Evolutionary conservation across 1,140 invertebrate species (phyloP), one percentile per base, ranked within the genome.

Genomic region (Hormaphis cornu): DNA sequence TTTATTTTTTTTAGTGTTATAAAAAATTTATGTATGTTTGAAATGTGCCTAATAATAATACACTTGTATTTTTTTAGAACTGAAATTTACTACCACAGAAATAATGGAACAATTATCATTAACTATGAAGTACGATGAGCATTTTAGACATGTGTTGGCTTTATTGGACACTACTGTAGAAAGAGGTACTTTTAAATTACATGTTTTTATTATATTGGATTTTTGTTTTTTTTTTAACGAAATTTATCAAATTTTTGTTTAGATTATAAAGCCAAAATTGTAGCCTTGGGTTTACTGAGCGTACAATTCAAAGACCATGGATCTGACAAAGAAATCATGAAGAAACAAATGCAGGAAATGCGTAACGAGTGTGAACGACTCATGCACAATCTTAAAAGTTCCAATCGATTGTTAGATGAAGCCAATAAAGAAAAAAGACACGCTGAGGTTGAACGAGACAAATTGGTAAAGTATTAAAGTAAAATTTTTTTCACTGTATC

Each of bases 361-460:
- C 40, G 61, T 3, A 46, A 35, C 5, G 42, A 66, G 10, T 66
- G 61, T 5, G 61, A 66, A 10, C 42, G 61, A 35, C 44, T 66
- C 5, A 50, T 66, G 61, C 61, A 66, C 46, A 66, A 66, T 30
- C 28, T 66, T 22, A 66, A 66, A 50, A 66, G 26, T 50, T 66
- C 61, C 8, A 66, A 46, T 33, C 24, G 44, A 46, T 33, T 66
- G 33, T 48, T 66, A n/a, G 61, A 66, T 48, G 61, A 66, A 35
- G 44, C 61, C 16, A 66, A 66, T 50, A 66, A 66, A 35, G 61
- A 66, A 35, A 66, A 66, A 8, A 50, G 61, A 5, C 61, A 66
- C 24, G 44, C 28, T 5, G 61, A 66, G 35, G 7, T 66, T 48
- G 61, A 66, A 35, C 26, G 61, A 24, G 61, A 66, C 18, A 33